phyloP scores from a whole-genome alignment of 2,797 vertebrate species.

The Tarsius wallacei region DNA sequence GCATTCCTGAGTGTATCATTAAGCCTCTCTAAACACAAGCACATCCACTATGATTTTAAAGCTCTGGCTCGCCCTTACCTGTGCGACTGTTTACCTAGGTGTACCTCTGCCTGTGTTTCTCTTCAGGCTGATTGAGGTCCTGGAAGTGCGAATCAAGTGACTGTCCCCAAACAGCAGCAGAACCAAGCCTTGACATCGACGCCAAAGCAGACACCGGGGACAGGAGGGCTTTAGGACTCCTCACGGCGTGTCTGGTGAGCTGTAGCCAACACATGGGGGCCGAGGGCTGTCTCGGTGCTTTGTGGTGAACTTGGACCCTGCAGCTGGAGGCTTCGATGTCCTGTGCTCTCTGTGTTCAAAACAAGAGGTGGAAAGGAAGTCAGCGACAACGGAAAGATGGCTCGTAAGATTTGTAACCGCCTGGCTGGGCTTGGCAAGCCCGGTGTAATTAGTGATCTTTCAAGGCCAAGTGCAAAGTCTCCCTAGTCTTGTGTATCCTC shows the following conservation, averaged over 20 bases:
- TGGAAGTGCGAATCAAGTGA: neutral
- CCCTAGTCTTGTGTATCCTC: neutral
- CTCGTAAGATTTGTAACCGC: neutral
- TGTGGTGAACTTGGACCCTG: neutral
- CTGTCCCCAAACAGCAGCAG: neutral
- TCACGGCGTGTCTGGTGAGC: neutral
- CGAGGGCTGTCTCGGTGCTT: neutral
- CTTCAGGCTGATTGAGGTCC: neutral
- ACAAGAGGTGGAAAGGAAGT: constrained; percentile 49
- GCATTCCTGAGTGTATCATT: constrained; percentile 33
- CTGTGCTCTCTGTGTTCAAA: constrained; percentile 40
- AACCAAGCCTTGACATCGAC: neutral
- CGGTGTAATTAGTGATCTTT: neutral
- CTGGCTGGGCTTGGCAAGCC: neutral
- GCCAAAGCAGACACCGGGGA: neutral
- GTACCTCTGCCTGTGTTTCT: neutral
- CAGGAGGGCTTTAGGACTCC: accelerated
- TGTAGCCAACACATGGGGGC: neutral
- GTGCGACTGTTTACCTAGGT: neutral
- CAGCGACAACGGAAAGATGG: neutral
- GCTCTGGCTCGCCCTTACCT: neutral
- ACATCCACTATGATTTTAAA: neutral
- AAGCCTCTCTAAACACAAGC: constrained; percentile 60
- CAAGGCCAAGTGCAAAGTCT: neutral
- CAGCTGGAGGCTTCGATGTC: neutral